Percentiles rank a stretch among this genome's conserved stretches.
Evolutionary conservation across 2,888 invertebrate genomes (phyloP).

Genomic region (Clivina fossor): DNA sequence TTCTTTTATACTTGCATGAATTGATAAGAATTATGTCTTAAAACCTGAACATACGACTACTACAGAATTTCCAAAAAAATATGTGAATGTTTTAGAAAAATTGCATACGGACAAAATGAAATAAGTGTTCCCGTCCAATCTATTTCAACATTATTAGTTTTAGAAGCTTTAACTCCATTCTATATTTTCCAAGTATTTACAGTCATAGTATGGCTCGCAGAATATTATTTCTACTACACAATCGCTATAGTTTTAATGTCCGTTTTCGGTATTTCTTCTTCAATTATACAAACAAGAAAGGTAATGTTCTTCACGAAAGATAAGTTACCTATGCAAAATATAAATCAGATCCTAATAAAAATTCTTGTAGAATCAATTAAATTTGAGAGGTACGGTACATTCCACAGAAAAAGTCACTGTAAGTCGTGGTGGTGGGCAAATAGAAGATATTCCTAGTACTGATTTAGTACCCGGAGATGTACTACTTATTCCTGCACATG

Average conservation of each 20-base stretch:
- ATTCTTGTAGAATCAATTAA: constrained; percentile 76
- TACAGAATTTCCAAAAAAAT: too few species aligned
- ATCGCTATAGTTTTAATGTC: constrained; percentile 84
- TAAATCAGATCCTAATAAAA: constrained; percentile 12
- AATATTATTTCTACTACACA: constrained; percentile 87
- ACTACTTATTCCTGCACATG: constrained; percentile 76
- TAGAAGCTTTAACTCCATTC: constrained; percentile 92
- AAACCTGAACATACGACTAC: too few species aligned
- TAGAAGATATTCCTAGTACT: constrained; percentile 66
- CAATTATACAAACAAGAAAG: constrained; percentile 81
- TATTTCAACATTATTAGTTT: constrained; percentile 68
- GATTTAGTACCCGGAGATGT: constrained; percentile 88
- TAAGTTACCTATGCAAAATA: background rate
- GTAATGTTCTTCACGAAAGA: too few species aligned
- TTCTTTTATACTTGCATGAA: too few species aligned
- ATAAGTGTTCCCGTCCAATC: constrained; percentile 80
- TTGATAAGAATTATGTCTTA: too few species aligned
- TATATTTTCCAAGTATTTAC: constrained; percentile 95
- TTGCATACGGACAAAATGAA: constrained; percentile 81
- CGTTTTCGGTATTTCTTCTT: constrained; percentile 76
- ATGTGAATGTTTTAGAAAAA: constrained; percentile 62
- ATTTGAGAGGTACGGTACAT: constrained; percentile 84
- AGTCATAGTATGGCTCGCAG: constrained; percentile 83
- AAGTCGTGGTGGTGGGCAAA: constrained; percentile 54
- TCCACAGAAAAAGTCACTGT: constrained; percentile 68